phyloP scores from a whole-genome alignment of 2,888 invertebrate genomes.

The Epistrophe eligans region DNA sequence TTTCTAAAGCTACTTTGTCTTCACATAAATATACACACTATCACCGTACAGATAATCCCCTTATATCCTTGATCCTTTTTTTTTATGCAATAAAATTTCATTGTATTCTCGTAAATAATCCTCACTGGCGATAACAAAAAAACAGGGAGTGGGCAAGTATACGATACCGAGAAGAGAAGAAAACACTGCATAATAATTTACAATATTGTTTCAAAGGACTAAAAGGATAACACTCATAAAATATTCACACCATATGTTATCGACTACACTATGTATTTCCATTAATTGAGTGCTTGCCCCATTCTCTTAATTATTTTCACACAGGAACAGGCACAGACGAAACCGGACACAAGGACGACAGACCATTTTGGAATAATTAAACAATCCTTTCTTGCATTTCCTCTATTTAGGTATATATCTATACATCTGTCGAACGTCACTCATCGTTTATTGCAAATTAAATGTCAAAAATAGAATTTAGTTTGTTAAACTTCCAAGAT shows the following conservation, averaged over 20 bases:
- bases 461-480: slow-evolving; percentile 48
- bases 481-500: slow-evolving; percentile 43
- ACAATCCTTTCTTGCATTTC: slow-evolving; percentile 42
- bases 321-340: slow-evolving; percentile 11
- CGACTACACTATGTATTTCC: slow-evolving; percentile 60
- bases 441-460: slow-evolving; percentile 60
- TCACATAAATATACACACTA: slow-evolving; percentile 28
- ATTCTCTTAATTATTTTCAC: slow-evolving; percentile 10
- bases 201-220: slow-evolving; percentile 65
- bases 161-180: slow-evolving; percentile 33
- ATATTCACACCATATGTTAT: slow-evolving; percentile 75
- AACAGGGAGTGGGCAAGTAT: slow-evolving; percentile 50
- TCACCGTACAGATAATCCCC: slow-evolving; percentile 59
- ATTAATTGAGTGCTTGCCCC: slow-evolving; percentile 47
- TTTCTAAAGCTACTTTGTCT: slow-evolving; percentile 41
- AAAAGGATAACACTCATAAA: slow-evolving; percentile 66
- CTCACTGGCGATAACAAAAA: slow-evolving; percentile 5
- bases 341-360: slow-evolving; percentile 50
- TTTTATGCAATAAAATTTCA: slow-evolving; percentile 52
- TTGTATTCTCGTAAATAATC: slow-evolving; percentile 65
- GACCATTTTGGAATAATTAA: slow-evolving; percentile 62
- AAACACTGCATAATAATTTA: slow-evolving; percentile 63
- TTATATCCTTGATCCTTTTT: slow-evolving; percentile 47
- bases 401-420: background rate
- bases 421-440: slow-evolving; percentile 2